Base-by-base conservation (phyloP, 2,797 vertebrate species). In the Danio tinwini region DNA sequence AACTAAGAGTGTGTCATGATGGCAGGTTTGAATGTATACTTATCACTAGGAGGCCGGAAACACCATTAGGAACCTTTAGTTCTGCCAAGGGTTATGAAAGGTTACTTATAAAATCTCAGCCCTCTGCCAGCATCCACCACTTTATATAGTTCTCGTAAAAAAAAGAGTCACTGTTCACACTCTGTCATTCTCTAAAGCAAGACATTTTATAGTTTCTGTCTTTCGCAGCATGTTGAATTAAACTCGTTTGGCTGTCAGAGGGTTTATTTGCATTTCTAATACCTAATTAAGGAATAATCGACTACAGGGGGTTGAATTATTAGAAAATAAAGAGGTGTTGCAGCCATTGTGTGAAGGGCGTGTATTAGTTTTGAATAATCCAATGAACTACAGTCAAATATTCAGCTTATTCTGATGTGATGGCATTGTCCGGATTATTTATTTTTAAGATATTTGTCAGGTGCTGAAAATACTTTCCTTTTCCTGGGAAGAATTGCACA, bases 71-170 rank as follows among this genome's bases (percentile, higher is more conserved):
- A 67, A 64, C 42, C 42, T 68, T 59, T 68, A 19, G 72, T 62
- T 13, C 7, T 52, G 16, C 42, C 16, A 68, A 49, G 9, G 75
- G 74, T 84, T 82, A 65, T 86, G 82, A 80, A 85, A 78, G 83
- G 81, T 81, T 67, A 10, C 70, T 78, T 81, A 56, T 80, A 58
- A 56, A 55, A 42, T 37, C 14, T 39, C n/a, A 11, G 62, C 45
- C 4, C 72, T 42, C 8, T 17, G 71, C 19, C 56, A 61, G 42
- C 42, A 5, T 13, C 6, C 19, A 61, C 44, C 29, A 62, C 56
- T 37, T 72, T 72, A 49, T 50, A 49, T 17, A 39, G 14, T 5
- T n/a, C 56, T 50, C 21, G 37, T 50, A n/a, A 7, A 61, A 74
- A 39, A 21, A 39, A 39, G n/a, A n/a, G n/a, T 17, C 29, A 9